phyloP scores from a whole-genome alignment of 2,888 invertebrate species.

The Athrips mouffetella region DNA sequence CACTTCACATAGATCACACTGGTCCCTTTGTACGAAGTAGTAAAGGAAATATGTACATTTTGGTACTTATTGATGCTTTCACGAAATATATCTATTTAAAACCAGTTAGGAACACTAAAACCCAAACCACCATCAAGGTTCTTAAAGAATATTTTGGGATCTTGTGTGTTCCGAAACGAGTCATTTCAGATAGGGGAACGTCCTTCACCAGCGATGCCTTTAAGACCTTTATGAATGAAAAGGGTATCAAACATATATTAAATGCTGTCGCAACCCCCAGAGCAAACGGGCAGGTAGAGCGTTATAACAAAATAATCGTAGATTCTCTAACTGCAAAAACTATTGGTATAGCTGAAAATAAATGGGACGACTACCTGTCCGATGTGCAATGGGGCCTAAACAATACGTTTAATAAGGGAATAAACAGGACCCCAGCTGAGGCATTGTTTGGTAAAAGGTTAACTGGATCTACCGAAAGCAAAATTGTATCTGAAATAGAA shows the following conservation, averaged over 20 bases:
- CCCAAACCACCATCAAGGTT: neutral
- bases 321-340: neutral
- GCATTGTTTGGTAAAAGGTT: neutral
- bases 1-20: neutral
- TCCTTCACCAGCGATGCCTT: conserved; percentile 18
- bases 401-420: neutral
- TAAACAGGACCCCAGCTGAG: neutral
- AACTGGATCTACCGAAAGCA: neutral
- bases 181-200: conserved; percentile 20
- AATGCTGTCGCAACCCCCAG: conserved; percentile 21
- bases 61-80: conserved; percentile 40
- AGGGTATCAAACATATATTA: conserved; percentile 15
- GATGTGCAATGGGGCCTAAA: neutral
- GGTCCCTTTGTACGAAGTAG: neutral
- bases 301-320: conserved; percentile 26
- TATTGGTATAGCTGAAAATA: neutral
- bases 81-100: conserved; percentile 38
- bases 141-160: conserved; percentile 15
- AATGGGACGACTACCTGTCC: neutral
- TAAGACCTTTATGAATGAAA: conserved; percentile 2
- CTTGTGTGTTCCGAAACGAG: conserved; percentile 17
- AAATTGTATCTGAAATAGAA: neutral
- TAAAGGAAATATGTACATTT: conserved; percentile 28
- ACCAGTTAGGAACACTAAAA: conserved; percentile 25
- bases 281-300: conserved; percentile 25